Evolutionary conservation across 2,797 vertebrate genomes (phyloP), one percentile per base, ranked within the genome.

Genomic region (Melanotaenia trifasciata): DNA sequence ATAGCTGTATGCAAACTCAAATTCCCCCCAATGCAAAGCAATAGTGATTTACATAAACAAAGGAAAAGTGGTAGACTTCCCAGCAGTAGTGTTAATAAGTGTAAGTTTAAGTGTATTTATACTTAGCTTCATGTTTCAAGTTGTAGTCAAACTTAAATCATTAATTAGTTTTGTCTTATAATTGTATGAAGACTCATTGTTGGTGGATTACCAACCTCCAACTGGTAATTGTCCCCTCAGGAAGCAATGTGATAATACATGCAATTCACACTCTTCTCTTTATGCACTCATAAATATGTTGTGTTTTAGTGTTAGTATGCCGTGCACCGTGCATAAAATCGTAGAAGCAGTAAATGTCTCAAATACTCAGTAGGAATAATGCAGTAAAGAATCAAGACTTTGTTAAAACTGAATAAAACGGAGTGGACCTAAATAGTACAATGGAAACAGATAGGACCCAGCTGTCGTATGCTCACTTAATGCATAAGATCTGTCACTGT

Each of bases 401-500:
- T 2, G 7, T 6, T 13, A 13, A 20, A 20, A 45, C 1, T 45
- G 16, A 45, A 28, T 28, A 8, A 58, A 54, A 24, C 4, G 43
- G 11, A 63, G 43, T n/a, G 40, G 7, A 75, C 32, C 2, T 26
- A 2, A 30, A 63, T 28, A 5, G 10, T 26, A 30, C 6, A 53
- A 60, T 33, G 32, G 16, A 64, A 58, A 50, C 14, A 69, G 50
- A 54, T 32, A 60, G 9, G 7, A 43, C 45, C 22, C 11, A 72
- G 28, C 33, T 73, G 2, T 61, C 65, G 24, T 65, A 43, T 65
- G 18, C 24, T 71, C 62, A 70, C 1, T 26, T 38, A 67, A 71
- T 68, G 32, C 26, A 70, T 64, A 22, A 58, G n/a, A 77, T 57
- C 51, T n/a, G 38, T 84, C 36, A 40, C 50, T 81, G 68, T 83